Base-by-base conservation (phyloP, 2,888 invertebrate species). In the Cyrtodaria siliqua region DNA sequence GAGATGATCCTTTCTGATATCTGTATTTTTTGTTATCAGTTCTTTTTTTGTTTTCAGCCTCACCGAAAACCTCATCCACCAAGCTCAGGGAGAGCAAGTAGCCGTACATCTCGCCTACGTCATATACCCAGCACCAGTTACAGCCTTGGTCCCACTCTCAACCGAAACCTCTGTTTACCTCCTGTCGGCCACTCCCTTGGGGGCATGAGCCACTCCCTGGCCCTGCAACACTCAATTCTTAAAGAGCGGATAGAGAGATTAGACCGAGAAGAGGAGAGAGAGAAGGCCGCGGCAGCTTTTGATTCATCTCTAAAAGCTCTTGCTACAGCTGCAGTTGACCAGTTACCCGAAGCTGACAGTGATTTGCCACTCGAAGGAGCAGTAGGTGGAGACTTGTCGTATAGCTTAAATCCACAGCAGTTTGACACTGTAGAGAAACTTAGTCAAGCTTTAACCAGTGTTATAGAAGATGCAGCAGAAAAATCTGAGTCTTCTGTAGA, bases 131-230 rank as follows among this genome's bases (percentile, higher is more conserved):
- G 83, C 55, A 83, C 86, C 42, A 85, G 85, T 53, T 82, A 84
- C 38, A 80, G 84, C n/a, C 73, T 85, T 23, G 84, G 85, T 69
- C 86, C 85, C 53, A 79, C 85, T 9, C 78, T 91, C 27, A 92
- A 92, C 76, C 86, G 86, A 66, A 92, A 91, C 70, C 78, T 87
- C 20, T 90, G 91, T 81, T 86, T 92, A 63, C 92, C 92, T 8
- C 92, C 92, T 12, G 90, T 91, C 3, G 90, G 90, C 18, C 86
- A 88, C 62, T 82, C 86, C 0, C 81, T 85, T 16, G 73, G 76
- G 40, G 74, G 75, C 47, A 56, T 78, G 60, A 61, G 78, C 55
- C 76, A 82, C 59, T 82, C 79, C 3, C 62, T 79, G 9, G 68
- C 77, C 24, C 57, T 79, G 55, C 74, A 74, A 26, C 82, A 61